Base-by-base conservation (phyloP, 2,113 vertebrate genomes). In the Elanus axillaris region DNA sequence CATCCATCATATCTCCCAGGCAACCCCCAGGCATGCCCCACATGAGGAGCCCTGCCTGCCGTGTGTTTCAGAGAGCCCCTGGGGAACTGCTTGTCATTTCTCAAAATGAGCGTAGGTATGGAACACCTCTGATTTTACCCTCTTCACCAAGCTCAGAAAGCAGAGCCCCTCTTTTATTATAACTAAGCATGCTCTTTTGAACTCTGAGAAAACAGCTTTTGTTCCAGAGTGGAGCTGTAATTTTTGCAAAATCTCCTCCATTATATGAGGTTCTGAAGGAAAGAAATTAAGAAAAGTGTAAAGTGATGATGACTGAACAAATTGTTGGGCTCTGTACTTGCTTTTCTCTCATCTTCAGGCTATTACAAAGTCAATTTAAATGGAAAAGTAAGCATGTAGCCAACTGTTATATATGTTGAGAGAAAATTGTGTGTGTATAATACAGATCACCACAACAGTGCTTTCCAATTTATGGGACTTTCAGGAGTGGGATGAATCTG, bases 251-350 rank as follows among this genome's bases (percentile, higher is more conserved):
- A 83, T 91, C 52, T 77, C 10, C 21, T 71, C 62, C 40, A 10
- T 84, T 93, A 74, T 42, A 16, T 3, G 31, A 90, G 26, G 40
- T 34, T 78, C 43, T 58, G 64, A 81, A 84, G 52, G n/a, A 72
- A 89, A 79, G 60, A 79, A 94, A 92, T 82, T 81, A 92, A 74
- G 47, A 52, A 48, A 20, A 94, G 52, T 22, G 58, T 78, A 63
- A 93, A 95, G 64, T 82, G 86, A 32, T 34, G 56, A 87, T 62
- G 60, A 89, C 73, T 91, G 91, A 89, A 93, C 31, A 72, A 91
- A 64, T 81, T 34, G 20, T 25, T 82, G 48, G 60, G 71, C 48
- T 72, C 62, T 55, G 8, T 43, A 50, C 60, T 91, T 66, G 40
- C 56, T 89, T 93, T 94, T 18, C 29, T 86, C 56, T 86, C 72